Evolutionary conservation across 1,140 invertebrate species (phyloP).

Genomic region (Pentalonia nigronervosa): DNA sequence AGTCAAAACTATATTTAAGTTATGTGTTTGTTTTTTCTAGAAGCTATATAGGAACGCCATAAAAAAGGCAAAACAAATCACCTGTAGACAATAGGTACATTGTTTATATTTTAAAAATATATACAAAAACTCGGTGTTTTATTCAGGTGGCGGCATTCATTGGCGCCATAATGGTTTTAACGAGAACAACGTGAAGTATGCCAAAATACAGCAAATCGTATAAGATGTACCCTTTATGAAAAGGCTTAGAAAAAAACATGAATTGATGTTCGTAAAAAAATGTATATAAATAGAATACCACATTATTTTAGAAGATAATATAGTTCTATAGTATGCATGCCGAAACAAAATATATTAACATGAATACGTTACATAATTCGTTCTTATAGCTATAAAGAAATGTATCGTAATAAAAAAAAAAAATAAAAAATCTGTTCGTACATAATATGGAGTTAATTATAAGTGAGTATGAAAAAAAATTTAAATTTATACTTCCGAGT

Average conservation of each 20-base stretch:
- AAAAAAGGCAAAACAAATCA: constrained; percentile 22
- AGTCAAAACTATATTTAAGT: not conserved
- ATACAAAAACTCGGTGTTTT: constrained; percentile 33
- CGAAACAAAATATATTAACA: constrained; percentile 5
- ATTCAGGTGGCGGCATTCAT: constrained; percentile 35
- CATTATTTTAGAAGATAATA: constrained; percentile 11
- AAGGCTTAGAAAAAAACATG: not conserved
- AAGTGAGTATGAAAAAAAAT: not conserved
- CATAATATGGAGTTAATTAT: not conserved
- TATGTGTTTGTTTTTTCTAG: not conserved
- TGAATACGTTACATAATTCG: not conserved
- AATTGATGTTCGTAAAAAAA: constrained; percentile 21
- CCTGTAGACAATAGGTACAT: not conserved
- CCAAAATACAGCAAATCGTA: constrained; percentile 11
- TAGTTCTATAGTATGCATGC: not conserved
- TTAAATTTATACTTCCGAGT: not conserved
- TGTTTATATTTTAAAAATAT: not conserved
- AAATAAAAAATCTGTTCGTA: not conserved
- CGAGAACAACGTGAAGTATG: constrained; percentile 9
- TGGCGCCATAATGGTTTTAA: constrained; percentile 48
- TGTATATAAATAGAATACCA: constrained; percentile 18
- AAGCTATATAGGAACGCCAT: not conserved
- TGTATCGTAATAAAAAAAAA: not conserved
- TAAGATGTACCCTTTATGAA: constrained; percentile 13
- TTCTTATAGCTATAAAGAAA: not conserved